Percentiles rank a stretch among this genome's conserved stretches.
Conservation (phyloP, 2,113 vertebrate species). For the Speoplatyrhinus poulsoni region DNA sequence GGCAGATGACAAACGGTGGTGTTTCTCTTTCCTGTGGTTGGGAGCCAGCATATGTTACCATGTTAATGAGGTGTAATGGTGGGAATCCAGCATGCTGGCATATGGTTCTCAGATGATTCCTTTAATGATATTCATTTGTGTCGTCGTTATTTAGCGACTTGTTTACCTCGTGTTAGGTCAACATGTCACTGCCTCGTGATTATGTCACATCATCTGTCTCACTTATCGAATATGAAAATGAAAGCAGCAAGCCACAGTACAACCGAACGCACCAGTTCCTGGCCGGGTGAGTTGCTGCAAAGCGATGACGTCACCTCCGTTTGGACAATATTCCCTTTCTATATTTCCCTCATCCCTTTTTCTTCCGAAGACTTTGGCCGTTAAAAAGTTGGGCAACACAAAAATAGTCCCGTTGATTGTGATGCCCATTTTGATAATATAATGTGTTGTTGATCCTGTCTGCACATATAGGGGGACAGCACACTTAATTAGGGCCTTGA, state of each 20-base stretch:
- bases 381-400: slow-evolving; percentile 85
- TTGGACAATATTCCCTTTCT: slow-evolving; percentile 29
- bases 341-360: slow-evolving; percentile 42
- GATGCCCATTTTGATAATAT: slow-evolving; percentile 88
- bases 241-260: slow-evolving; percentile 45
- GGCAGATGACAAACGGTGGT: slow-evolving; percentile 67
- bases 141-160: slow-evolving; percentile 68
- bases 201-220: slow-evolving; percentile 76
- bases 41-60: slow-evolving; percentile 76
- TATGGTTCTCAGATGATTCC: slow-evolving; percentile 76
- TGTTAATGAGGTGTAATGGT: slow-evolving; percentile 78
- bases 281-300: slow-evolving; percentile 30
- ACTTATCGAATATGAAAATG: slow-evolving; percentile 70
- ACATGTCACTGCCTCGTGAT: slow-evolving; percentile 69
- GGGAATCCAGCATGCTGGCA: slow-evolving; percentile 75
- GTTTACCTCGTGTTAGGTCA: slow-evolving; percentile 77
- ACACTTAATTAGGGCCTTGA: slow-evolving; percentile 81
- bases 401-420: slow-evolving; percentile 83
- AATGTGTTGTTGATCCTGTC: slow-evolving; percentile 81
- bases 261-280: slow-evolving; percentile 39
- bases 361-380: slow-evolving; percentile 53
- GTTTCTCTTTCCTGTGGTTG: slow-evolving; percentile 70
- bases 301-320: slow-evolving; percentile 40
- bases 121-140: slow-evolving; percentile 75
- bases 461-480: slow-evolving; percentile 78